Evolutionary conservation across 2,113 vertebrate genomes (phyloP), one percentile per base, ranked within the genome.

Genomic region (Psettodes erumei): DNA sequence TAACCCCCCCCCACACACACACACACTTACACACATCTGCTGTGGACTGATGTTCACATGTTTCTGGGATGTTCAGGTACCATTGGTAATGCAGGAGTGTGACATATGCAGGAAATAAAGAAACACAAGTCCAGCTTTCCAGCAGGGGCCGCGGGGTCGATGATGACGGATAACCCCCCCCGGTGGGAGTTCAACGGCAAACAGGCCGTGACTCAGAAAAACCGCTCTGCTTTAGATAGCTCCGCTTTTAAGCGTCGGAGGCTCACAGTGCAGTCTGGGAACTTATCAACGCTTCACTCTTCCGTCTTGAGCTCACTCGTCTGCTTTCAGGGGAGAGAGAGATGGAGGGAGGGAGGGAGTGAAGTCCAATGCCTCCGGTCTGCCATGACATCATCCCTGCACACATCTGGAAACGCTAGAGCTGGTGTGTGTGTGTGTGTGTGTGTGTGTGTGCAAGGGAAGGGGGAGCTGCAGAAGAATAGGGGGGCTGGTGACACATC

Each of bases 331-430:
- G 78, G 88, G 86, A 81, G 71, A 76, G 77, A 81, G 55, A 68
- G 47, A 35, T 37, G 87, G 83, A 84, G 71, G 75, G 78, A 81
- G 63, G 67, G 33, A 35, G 50, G 64, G 79, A 85, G 63, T 56
- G 66, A 73, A 85, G 82, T 75, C 82, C 84, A 86, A 42, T 73
- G 84, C 88, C 91, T 91, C 88, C 64, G 67, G 88, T 89, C 90
- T 88, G 83, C 86, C 69, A 93, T 94, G 91, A 94, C 93, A 93
- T 94, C 92, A 94, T 83, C 82, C 66, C 72, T 62, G 78, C 79
- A 79, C 88, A 92, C 93, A 94, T 93, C 91, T 93, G 93, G 93
- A 93, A 92, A 77, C 5, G 66, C 75, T 94, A 84, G 77, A 88
- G 83, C 43, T 25, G 15, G 56, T 73, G 71, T 83, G 65, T 82